Percentiles rank a stretch among this genome's conserved stretches.
phyloP scores from a whole-genome alignment of 2,888 invertebrate species.

The Erebia aethiops region DNA sequence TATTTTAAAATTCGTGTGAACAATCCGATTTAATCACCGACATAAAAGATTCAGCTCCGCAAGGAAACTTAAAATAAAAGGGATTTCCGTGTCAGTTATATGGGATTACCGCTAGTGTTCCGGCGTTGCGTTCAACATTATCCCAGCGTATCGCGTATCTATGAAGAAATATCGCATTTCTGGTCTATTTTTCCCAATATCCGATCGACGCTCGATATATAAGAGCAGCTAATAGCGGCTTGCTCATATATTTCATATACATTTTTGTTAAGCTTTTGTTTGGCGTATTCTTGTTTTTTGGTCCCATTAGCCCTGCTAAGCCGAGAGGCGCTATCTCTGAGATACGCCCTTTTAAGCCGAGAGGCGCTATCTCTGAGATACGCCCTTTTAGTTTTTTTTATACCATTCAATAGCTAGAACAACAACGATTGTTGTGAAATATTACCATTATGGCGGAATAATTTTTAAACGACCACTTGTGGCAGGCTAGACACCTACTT shows the following conservation, averaged over 20 bases:
- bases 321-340: too few species aligned
- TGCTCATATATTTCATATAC: background rate
- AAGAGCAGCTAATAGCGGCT: background rate
- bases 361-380: too few species aligned
- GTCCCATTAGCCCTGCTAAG: too few species aligned
- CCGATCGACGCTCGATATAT: slow-evolving; percentile 2
- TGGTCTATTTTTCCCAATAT: slow-evolving; percentile 20
- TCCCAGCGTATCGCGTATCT: slow-evolving; percentile 28
- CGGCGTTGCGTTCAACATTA: slow-evolving; percentile 27
- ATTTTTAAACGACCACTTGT: too few species aligned
- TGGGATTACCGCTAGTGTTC: slow-evolving; percentile 31
- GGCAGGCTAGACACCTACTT: too few species aligned
- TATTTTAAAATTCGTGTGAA: slow-evolving; percentile 15
- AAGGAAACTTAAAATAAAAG: slow-evolving; percentile 30
- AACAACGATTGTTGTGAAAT: too few species aligned
- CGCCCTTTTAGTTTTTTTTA: too few species aligned
- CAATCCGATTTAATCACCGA: slow-evolving; percentile 14
- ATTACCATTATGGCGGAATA: too few species aligned
- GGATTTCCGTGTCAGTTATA: slow-evolving; percentile 33
- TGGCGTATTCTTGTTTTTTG: too few species aligned
- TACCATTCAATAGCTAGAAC: too few species aligned
- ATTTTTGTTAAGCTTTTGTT: background rate
- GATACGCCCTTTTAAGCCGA: too few species aligned
- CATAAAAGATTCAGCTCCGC: slow-evolving; percentile 8
- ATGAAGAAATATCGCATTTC: slow-evolving; percentile 26